Evolutionary conservation across 2,888 invertebrate genomes (phyloP).

Genomic region (Synanthedon formicaeformis): DNA sequence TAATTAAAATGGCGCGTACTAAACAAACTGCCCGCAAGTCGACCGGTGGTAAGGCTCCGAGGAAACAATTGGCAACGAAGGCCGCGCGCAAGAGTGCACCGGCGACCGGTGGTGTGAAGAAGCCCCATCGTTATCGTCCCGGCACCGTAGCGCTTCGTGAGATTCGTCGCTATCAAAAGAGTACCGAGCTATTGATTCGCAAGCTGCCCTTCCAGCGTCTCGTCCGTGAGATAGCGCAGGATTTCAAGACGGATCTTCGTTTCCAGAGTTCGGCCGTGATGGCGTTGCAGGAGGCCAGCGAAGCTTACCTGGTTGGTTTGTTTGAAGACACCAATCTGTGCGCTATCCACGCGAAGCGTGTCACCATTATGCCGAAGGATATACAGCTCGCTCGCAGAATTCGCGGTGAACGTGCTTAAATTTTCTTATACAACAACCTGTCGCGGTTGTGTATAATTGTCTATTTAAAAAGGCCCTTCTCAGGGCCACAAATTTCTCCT

Average conservation of each 20-base stretch:
- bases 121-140: no score
- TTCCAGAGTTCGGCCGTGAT: constrained; percentile 79
- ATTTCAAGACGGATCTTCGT: constrained; percentile 30
- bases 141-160: constrained; percentile 74
- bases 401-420: constrained; percentile 43
- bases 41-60: no score
- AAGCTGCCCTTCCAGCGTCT: constrained; percentile 80
- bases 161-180: constrained; percentile 80
- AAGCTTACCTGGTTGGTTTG: no score
- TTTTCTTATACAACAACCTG: background rate
- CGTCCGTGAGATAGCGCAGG: constrained; percentile 80
- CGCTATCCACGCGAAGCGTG: constrained; percentile 33
- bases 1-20: no score
- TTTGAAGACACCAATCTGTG: no score
- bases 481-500: constrained; percentile 4
- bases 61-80: no score
- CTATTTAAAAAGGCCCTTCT: constrained; percentile 6
- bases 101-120: constrained; percentile 71
- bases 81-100: constrained; percentile 80
- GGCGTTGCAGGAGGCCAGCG: constrained; percentile 53
- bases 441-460: no score
- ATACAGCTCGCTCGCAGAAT: constrained; percentile 49
- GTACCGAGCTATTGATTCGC: constrained; percentile 77
- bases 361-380: constrained; percentile 56
- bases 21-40: no score